These are phyloP conservation scores for Nannobrachium achirus DNA, from an alignment of 2,113 vertebrate species.

Conservation along the genomic window DNA sequence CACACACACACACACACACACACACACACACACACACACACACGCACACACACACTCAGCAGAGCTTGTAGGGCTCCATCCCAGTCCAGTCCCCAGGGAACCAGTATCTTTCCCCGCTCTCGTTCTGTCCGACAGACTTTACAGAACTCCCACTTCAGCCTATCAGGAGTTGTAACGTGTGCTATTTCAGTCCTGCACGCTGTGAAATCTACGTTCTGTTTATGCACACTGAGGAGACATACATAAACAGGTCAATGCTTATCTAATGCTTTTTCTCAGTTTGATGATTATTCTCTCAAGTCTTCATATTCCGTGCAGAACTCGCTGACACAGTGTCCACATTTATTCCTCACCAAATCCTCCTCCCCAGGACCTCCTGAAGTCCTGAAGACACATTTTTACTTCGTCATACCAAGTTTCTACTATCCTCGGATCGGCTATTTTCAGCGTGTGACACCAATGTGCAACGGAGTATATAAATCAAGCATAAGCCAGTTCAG, in stretches of 20 bases:
- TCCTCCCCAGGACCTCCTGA: neutral
- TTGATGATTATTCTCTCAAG: neutral
- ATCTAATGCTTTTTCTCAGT: slow-evolving; percentile 10
- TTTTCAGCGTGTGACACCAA: no score
- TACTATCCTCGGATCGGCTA: no score
- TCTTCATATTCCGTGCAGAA: neutral
- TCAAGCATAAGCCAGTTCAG: no score
- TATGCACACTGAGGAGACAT: slow-evolving; percentile 21
- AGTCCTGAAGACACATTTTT: no score
- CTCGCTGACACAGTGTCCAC: neutral
- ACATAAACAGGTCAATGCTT: slow-evolving; percentile 1
- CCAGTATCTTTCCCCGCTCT: slow-evolving; percentile 50
- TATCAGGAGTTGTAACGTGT: slow-evolving; percentile 31
- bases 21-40: neutral
- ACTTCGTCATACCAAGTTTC: no score
- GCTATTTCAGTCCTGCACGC: slow-evolving; percentile 40
- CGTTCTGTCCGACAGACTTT: slow-evolving; percentile 57
- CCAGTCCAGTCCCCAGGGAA: slow-evolving; percentile 34
- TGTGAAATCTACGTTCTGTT: slow-evolving; percentile 19
- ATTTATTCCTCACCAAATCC: neutral
- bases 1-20: slow-evolving; percentile 3
- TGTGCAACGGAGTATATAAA: no score
- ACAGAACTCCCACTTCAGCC: slow-evolving; percentile 44
- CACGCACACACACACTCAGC: slow-evolving; percentile 14
- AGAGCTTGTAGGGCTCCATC: slow-evolving; percentile 33